These are phyloP conservation scores for Amphipoea oculea DNA, from an alignment of 2,888 invertebrate species.

Conservation along the genomic window DNA sequence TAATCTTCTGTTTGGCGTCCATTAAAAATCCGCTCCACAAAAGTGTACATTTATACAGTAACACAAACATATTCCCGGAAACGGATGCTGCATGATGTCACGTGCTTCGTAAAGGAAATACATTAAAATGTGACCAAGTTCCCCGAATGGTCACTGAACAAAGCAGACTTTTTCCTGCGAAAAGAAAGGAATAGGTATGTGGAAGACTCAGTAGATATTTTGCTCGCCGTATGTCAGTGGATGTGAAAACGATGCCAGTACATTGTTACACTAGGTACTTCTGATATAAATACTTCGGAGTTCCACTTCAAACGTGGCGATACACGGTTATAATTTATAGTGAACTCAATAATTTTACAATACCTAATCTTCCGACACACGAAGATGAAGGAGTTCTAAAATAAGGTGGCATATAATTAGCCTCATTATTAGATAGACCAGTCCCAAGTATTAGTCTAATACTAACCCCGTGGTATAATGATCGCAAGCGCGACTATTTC, in stretches of 20 bases:
- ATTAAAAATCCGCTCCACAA: not conserved
- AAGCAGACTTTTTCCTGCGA: not conserved
- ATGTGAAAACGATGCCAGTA: conserved; percentile 1
- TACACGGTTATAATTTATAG: not conserved
- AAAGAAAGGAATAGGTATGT: not conserved
- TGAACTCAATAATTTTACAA: conserved; percentile 2
- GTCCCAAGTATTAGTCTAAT: not conserved
- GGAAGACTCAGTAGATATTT: not conserved
- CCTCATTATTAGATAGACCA: not conserved
- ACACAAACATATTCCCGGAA: conserved; percentile 3
- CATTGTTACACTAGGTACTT: conserved; percentile 1
- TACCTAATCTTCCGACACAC: not conserved
- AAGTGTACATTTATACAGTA: not conserved
- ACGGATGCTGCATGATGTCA: conserved; percentile 8
- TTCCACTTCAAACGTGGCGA: conserved; percentile 14
- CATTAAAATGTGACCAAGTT: not conserved
- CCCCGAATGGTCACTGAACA: not conserved
- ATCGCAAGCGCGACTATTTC: no score
- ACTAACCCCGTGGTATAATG: no score
- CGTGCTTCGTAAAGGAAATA: not conserved
- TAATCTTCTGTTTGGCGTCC: not conserved
- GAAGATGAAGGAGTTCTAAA: not conserved
- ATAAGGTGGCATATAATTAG: no score
- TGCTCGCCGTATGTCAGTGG: not conserved
- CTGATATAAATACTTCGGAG: conserved; percentile 26